Percentiles rank a stretch among this genome's conserved stretches.
Evolutionary conservation across 2,888 invertebrate species (phyloP).

Genomic region (Brenthis daphne): DNA sequence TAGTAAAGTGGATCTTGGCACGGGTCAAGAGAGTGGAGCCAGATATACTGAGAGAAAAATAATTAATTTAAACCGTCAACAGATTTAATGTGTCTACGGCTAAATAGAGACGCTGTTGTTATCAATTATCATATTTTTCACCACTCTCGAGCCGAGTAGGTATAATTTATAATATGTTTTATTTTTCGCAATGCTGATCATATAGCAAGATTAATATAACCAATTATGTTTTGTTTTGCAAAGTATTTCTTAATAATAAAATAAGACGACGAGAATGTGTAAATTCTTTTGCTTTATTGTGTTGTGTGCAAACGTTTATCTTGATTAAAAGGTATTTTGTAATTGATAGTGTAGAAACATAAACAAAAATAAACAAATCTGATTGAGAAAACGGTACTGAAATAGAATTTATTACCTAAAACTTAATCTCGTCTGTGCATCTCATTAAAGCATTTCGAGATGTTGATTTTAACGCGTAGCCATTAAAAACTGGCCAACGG

Average conservation of each 20-base stretch:
- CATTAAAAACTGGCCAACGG: conserved; percentile 12
- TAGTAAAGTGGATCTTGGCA: conserved; percentile 40
- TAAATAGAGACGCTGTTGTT: neutral
- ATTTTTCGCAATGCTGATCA: neutral
- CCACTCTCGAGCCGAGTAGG: neutral
- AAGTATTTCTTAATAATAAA: conserved; percentile 8
- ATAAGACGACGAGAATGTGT: neutral
- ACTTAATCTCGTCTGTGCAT: conserved; percentile 12
- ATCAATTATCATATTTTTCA: neutral
- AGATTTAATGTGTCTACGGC: conserved; percentile 13
- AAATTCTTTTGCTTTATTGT: neutral
- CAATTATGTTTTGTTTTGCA: neutral
- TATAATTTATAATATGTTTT: no score
- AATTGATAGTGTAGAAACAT: neutral
- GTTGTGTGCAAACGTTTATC: neutral
- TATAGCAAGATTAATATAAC: neutral
- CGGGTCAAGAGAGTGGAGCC: conserved; percentile 27
- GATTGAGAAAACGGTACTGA: conserved; percentile 7
- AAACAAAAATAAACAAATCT: conserved; percentile 6
- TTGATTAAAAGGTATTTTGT: neutral
- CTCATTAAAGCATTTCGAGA: conserved; percentile 19
- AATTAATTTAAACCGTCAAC: conserved; percentile 24
- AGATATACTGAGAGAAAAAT: conserved; percentile 19
- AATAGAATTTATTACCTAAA: conserved; percentile 9
- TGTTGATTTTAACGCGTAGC: conserved; percentile 14